Conservation (phyloP, 2,113 vertebrate species). For the Chaetodon auriga region DNA sequence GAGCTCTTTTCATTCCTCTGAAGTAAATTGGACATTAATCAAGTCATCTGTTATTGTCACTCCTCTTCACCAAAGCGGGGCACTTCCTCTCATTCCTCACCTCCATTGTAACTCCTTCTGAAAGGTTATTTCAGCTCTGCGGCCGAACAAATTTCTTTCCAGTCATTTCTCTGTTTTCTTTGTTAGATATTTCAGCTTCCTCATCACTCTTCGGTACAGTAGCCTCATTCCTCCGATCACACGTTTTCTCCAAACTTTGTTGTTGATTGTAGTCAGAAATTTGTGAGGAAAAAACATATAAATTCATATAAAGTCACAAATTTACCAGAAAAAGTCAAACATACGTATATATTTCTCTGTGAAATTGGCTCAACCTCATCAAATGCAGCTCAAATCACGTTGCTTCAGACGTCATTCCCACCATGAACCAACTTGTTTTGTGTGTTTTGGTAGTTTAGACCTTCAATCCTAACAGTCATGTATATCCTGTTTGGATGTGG, state of each 20-base stretch:
- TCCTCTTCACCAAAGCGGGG: not conserved
- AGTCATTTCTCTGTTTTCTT: not conserved
- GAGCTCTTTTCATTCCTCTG: not conserved
- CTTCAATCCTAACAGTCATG: too few species aligned
- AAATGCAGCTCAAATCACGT: too few species aligned
- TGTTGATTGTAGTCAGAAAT: too few species aligned
- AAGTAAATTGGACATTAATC: conserved; percentile 28
- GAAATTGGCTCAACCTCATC: too few species aligned
- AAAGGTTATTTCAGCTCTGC: conserved; percentile 42
- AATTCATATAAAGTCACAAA: too few species aligned
- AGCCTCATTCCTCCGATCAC: not conserved
- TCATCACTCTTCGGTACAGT: not conserved
- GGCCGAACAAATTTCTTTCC: not conserved
- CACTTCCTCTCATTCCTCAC: not conserved
- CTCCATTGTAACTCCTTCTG: conserved; percentile 11
- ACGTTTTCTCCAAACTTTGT: not conserved
- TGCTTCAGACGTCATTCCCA: too few species aligned
- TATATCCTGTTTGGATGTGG: too few species aligned
- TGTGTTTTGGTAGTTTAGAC: too few species aligned
- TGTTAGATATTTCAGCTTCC: not conserved
- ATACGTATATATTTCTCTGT: too few species aligned
- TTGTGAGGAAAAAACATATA: too few species aligned
- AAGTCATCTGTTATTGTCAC: conserved; percentile 24
- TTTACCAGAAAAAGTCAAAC: too few species aligned
- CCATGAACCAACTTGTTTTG: too few species aligned